Percentiles rank a stretch among this genome's conserved stretches.
Evolutionary conservation across 2,888 invertebrate genomes (phyloP).

Genomic region (Eupithecia tripunctaria): DNA sequence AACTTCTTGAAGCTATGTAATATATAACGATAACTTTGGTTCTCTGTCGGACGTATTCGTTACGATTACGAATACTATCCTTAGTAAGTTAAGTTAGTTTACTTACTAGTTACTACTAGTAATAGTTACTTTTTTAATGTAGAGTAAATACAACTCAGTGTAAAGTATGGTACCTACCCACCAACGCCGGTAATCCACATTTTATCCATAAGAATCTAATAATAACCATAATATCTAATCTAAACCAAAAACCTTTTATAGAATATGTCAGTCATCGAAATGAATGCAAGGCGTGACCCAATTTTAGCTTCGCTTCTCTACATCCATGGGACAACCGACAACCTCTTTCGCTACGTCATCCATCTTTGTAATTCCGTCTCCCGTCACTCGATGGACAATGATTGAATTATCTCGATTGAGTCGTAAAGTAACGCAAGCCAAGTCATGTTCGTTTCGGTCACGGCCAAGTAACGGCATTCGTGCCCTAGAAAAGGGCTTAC

Average conservation of each 20-base stretch:
- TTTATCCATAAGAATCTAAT: too few species aligned
- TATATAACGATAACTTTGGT: too few species aligned
- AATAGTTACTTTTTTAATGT: too few species aligned
- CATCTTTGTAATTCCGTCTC: conserved; percentile 9
- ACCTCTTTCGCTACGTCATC: conserved; percentile 34
- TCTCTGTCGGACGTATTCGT: too few species aligned
- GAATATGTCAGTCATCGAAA: conserved; percentile 32
- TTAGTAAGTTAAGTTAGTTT: too few species aligned
- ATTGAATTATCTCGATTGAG: conserved; percentile 39
- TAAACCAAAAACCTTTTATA: neutral
- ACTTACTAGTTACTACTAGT: too few species aligned
- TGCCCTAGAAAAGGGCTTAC: conserved; percentile 74
- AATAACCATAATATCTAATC: too few species aligned
- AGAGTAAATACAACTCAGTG: too few species aligned
- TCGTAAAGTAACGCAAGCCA: conserved; percentile 25
- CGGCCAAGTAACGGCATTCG: conserved; percentile 73
- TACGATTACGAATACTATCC: too few species aligned
- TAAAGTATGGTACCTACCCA: too few species aligned
- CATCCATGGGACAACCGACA: neutral
- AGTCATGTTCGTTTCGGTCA: conserved; percentile 62
- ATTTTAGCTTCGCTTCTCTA: neutral
- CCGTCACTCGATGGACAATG: conserved; percentile 13
- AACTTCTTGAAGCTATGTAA: too few species aligned
- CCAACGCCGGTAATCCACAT: too few species aligned
- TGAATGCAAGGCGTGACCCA: conserved; percentile 27